Evolutionary conservation across 1,140 invertebrate species (phyloP).

Genomic region (Anastatus disparis): DNA sequence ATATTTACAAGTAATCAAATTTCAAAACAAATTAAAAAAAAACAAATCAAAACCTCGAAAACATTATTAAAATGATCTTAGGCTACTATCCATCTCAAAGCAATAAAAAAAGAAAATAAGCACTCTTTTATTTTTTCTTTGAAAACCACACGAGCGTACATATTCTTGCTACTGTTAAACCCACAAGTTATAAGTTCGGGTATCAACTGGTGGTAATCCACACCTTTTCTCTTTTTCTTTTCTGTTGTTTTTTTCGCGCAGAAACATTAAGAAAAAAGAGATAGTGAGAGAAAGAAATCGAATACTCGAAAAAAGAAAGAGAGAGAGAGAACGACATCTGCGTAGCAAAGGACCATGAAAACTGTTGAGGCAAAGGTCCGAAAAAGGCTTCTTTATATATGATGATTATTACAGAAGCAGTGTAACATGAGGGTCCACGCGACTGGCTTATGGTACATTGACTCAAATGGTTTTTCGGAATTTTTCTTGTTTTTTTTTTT

Average conservation of each 20-base stretch:
- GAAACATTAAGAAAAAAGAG: not conserved
- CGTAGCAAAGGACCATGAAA: constrained; percentile 3
- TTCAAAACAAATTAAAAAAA: no score
- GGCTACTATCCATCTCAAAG: no score
- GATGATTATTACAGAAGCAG: not conserved
- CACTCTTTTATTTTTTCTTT: no score
- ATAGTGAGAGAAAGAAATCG: not conserved
- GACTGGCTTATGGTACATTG: not conserved
- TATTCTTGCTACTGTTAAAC: no score
- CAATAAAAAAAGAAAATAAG: no score
- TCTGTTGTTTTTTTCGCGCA: no score
- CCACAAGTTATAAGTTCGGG: no score
- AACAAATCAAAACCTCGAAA: no score
- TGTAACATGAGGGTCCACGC: not conserved
- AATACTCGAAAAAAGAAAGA: not conserved
- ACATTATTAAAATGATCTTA: no score
- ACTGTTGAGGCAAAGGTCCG: not conserved
- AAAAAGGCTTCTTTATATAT: constrained; percentile 22
- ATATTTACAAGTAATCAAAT: no score
- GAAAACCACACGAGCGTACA: no score
- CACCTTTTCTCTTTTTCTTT: no score
- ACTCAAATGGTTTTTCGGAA: not conserved
- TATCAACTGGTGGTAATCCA: constrained; percentile 20
- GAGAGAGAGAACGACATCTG: not conserved
- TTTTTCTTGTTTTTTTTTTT: not conserved